These are phyloP conservation scores for Neosilurus hyrtlii DNA, from an alignment of 2,797 vertebrate species.

Conservation along the genomic window DNA sequence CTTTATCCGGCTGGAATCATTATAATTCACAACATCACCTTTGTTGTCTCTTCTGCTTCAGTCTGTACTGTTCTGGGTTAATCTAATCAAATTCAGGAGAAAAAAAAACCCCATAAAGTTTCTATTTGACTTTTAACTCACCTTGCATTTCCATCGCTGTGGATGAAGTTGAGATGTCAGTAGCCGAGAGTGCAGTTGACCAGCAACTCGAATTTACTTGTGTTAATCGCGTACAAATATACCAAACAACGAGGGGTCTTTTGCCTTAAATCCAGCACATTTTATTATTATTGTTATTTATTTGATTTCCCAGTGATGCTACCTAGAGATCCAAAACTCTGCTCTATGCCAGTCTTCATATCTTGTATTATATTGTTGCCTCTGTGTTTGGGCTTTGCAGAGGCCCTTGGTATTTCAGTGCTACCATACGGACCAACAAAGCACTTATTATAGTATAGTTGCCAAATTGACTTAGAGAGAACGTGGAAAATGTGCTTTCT, in stretches of 20 bases:
- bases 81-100: slow-evolving; percentile 6
- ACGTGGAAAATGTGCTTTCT: slow-evolving; percentile 39
- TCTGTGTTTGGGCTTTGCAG: slow-evolving; percentile 33
- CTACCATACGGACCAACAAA: slow-evolving; percentile 78
- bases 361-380: slow-evolving; percentile 20
- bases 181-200: slow-evolving; percentile 42
- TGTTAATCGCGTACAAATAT: slow-evolving; percentile 42
- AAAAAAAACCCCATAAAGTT: not conserved
- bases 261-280: slow-evolving; percentile 76
- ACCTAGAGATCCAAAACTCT: slow-evolving; percentile 60
- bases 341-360: slow-evolving; percentile 26
- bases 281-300: slow-evolving; percentile 21
- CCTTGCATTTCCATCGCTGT: slow-evolving; percentile 4
- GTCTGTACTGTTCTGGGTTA: slow-evolving; percentile 17
- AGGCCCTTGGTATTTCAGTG: slow-evolving; percentile 52
- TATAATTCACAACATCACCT: slow-evolving; percentile 52
- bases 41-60: slow-evolving; percentile 53
- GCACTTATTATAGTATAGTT: slow-evolving; percentile 61
- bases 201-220: slow-evolving; percentile 31
- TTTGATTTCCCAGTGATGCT: slow-evolving; percentile 67
- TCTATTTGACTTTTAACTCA: slow-evolving; percentile 16
- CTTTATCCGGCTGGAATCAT: slow-evolving; percentile 56
- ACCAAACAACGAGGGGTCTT: slow-evolving; percentile 57
- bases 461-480: slow-evolving; percentile 22
- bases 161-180: slow-evolving; percentile 58